Evolutionary conservation across 2,888 invertebrate species (phyloP).

Genomic region (Tipula unca): DNA sequence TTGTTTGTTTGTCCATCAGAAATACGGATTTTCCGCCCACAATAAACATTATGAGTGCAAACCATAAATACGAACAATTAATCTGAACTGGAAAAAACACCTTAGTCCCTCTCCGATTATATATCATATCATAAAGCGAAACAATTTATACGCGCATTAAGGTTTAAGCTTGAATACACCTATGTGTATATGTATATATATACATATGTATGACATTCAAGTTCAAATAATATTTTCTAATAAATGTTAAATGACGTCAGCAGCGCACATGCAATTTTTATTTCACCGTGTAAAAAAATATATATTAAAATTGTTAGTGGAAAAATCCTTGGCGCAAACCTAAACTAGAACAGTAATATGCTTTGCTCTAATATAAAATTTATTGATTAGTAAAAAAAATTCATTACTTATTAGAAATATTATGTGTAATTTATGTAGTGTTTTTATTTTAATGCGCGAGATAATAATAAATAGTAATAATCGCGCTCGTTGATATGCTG

Average conservation of each 20-base stretch:
- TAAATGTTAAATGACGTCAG: not conserved
- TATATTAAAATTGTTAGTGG: not conserved
- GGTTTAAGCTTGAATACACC: not conserved
- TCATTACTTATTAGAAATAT: not conserved
- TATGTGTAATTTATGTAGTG: not conserved
- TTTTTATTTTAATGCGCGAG: not conserved
- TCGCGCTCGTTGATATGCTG: not conserved
- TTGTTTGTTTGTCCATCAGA: too few species aligned
- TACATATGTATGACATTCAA: not conserved
- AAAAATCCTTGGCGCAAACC: not conserved
- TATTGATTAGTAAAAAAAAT: not conserved
- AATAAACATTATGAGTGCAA: too few species aligned
- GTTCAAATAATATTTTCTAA: not conserved
- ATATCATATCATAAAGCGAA: not conserved
- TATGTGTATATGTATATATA: too few species aligned
- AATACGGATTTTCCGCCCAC: too few species aligned
- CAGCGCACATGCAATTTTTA: not conserved
- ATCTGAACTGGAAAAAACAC: too few species aligned
- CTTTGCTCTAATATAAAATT: not conserved
- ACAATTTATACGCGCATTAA: not conserved
- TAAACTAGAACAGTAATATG: not conserved
- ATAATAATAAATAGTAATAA: not conserved
- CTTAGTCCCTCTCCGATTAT: too few species aligned
- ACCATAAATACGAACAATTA: too few species aligned
- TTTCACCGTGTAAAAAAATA: not conserved